A percentile compares a stretch with the other conserved stretches of the same genome.
phyloP scores from a whole-genome alignment of 1,140 invertebrate species.

The Drosophila micromelanica region DNA sequence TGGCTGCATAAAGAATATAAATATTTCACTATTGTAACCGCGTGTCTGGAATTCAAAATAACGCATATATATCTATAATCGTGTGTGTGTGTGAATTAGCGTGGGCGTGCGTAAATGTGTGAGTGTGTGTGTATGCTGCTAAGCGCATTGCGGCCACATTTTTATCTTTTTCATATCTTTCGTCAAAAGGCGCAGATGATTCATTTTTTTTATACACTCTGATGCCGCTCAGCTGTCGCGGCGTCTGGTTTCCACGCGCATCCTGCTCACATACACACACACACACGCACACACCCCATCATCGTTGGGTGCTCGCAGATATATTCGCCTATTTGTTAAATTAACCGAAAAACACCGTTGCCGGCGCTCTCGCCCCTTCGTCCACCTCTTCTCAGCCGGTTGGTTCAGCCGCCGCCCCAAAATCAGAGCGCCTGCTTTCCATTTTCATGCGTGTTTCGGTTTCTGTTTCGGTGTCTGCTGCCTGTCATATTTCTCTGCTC shows the following conservation, averaged over 20 bases:
- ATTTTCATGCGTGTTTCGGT: slow-evolving; percentile 42
- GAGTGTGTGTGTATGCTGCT: slow-evolving; percentile 29
- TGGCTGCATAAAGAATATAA: slow-evolving; percentile 48
- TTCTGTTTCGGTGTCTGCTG: slow-evolving; percentile 53
- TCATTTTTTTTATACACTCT: slow-evolving; percentile 44
- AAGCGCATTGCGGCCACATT: slow-evolving; percentile 30
- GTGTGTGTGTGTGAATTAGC: slow-evolving; percentile 2
- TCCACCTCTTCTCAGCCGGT: slow-evolving; percentile 6
- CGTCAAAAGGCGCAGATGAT: slow-evolving; percentile 56
- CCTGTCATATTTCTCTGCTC: slow-evolving; percentile 36
- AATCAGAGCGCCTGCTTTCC: slow-evolving; percentile 43
- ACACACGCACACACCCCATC: neutral
- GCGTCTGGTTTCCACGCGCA: slow-evolving; percentile 36
- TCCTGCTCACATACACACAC: slow-evolving; percentile 40
- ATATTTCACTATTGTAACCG: slow-evolving; percentile 55
- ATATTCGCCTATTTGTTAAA: slow-evolving; percentile 69
- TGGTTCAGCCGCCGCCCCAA: slow-evolving; percentile 25
- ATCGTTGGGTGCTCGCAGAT: slow-evolving; percentile 9
- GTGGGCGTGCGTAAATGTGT: slow-evolving; percentile 27
- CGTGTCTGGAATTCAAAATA: slow-evolving; percentile 70
- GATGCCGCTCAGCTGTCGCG: slow-evolving; percentile 34
- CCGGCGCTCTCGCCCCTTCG: neutral
- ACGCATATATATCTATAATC: slow-evolving; percentile 57
- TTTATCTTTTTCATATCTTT: slow-evolving; percentile 60
- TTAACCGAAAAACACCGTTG: slow-evolving; percentile 50